Evolutionary conservation across 2,888 invertebrate species (phyloP), one percentile per base, ranked within the genome.

Genomic region (Eupithecia exiguata): DNA sequence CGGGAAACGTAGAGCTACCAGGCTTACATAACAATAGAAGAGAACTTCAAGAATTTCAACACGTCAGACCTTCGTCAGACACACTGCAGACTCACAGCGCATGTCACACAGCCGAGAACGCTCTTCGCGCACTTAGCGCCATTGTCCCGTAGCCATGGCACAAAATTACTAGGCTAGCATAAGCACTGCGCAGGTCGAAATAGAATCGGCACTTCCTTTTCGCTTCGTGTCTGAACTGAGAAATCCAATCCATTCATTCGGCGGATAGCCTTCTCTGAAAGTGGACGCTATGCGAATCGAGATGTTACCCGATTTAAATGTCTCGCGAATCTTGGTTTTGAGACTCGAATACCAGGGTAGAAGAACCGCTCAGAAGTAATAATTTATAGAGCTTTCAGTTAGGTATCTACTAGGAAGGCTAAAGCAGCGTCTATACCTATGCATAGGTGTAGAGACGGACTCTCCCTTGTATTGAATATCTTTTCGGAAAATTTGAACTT

Each of bases 1-100:
- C 85, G 80, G 84, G 79, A 85, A 84, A 88, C 87, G 87, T 89
- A 84, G 78, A 82, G 75, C 69, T 84, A 93, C 92, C 81, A 91
- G 91, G 92, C 73, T 69, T 80, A 46, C 87, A 92, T 87, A 82
- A 82, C 66, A 69, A 5, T 67, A 70, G 38, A 77, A 81, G 79
- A 81, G 81, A 69, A 75, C 69, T 70, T 61, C 65, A 77, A 74
- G 82, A 84, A 86, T 85, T 81, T 79, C 77, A 66, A n/a, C 40
- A 43, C 21, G 30, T 43, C 43, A 63, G 66, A 69, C 72, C 30
- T 25, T 43, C 21, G 30, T 43, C 43, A 63, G 66, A 69, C 72
- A 71, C 43, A 38, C 65, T 35, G 65, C 69, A 72, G 66, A 66
- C 66, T 49, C 62, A 72, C 67, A 25, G 77, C 70, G 72, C 73